Evolutionary conservation across 2,113 vertebrate species (phyloP), one percentile per base, ranked within the genome.

Genomic region (Sylvietta virens): DNA sequence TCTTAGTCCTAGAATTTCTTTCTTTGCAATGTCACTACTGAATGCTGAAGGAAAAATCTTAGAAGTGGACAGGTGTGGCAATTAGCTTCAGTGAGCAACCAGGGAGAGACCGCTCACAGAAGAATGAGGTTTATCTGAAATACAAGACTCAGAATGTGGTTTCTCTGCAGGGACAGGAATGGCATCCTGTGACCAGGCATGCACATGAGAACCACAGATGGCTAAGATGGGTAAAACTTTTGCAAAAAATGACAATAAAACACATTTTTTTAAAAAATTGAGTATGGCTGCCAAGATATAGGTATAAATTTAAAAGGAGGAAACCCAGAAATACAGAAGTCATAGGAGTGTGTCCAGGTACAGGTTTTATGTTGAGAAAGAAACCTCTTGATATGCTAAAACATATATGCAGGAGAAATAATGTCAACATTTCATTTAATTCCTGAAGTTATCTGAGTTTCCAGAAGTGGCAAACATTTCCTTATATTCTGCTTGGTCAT

Each of bases 401-500:
- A 79, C 9, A 26, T 21, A 33, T 2, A 33, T 33, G 33, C 8
- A 71, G 20, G 28, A 61, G 57, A 90, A 93, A 48, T 57, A 60
- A 71, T 45, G 77, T 92, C n/a, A 70, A 28, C 3, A n/a, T 71
- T 87, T 82, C 17, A 76, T 79, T 84, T 82, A 10, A 44, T 64
- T 87, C 31, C 45, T 67, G 39, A 87, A 91, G 56, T 78, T 76
- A 94, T 60, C 87, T 64, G 40, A 64, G 27, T 72, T 85, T 65
- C 67, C 70, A 93, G 57, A 92, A 82, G 66, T 7, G 7, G 28
- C 24, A 81, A 64, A 60, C 2, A 1, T 64, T 76, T 67, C 14
- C 35, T 64, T 82, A 47, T 7, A 24, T 58, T 74, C 39, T 71
- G 8, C 58, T 82, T 1, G 0, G 40, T 42, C 0, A 0, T 48